A percentile compares a stretch with the other conserved stretches of the same genome.
Conservation (phyloP, 1,140 invertebrate species). For the Adelges cooleyi region DNA sequence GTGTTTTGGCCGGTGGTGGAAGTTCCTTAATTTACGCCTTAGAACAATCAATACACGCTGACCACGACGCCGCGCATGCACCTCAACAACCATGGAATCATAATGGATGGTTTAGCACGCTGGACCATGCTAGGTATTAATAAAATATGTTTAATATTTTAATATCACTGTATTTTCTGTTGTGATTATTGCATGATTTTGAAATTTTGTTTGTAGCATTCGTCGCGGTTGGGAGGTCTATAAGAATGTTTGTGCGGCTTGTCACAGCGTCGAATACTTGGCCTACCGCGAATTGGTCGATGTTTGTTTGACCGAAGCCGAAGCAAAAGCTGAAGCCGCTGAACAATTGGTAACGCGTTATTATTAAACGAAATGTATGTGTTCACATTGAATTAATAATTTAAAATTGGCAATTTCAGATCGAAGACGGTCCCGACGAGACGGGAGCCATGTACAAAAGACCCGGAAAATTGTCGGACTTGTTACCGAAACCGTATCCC, state of each 20-base stretch:
- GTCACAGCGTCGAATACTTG: slow-evolving; percentile 88
- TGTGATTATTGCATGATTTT: slow-evolving; percentile 31
- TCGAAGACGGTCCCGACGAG: slow-evolving; percentile 90
- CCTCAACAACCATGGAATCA: slow-evolving; percentile 60
- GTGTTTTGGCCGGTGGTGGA: slow-evolving; percentile 63
- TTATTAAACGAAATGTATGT: not conserved
- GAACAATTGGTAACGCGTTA: slow-evolving; percentile 50
- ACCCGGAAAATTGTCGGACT: slow-evolving; percentile 92
- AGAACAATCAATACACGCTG: slow-evolving; percentile 76
- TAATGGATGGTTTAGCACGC: slow-evolving; percentile 46
- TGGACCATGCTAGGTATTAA: slow-evolving; percentile 58
- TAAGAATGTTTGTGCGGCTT: slow-evolving; percentile 98
- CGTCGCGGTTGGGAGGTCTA: slow-evolving; percentile 97
- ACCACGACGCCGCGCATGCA: slow-evolving; percentile 61
- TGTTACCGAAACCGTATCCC: slow-evolving; percentile 80
- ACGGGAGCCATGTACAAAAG: slow-evolving; percentile 79
- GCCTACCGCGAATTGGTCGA: slow-evolving; percentile 85
- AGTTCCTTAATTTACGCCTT: slow-evolving; percentile 71
- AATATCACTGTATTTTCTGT: too few relatives aligned
- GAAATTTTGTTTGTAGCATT: slow-evolving; percentile 46
- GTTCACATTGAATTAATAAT: not conserved
- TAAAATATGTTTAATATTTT: not conserved
- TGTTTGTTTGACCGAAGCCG: slow-evolving; percentile 81
- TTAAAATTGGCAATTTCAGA: too few relatives aligned
- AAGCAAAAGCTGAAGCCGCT: slow-evolving; percentile 90